Evolutionary conservation across 2,797 vertebrate genomes (phyloP).

Genomic region (Poecile montanus): DNA sequence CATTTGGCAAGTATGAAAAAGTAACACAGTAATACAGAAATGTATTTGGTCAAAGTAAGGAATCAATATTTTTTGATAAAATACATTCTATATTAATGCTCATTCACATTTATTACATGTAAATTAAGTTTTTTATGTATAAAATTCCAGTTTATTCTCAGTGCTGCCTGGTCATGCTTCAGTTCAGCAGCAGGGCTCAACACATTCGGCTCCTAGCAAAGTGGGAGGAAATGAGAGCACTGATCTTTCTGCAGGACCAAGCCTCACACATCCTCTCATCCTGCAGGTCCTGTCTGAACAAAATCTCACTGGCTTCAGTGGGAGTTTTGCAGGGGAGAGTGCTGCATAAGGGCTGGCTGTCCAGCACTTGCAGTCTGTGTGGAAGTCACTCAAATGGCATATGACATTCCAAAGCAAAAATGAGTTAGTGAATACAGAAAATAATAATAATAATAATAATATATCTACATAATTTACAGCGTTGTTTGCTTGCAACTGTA

Average conservation of each 20-base stretch:
- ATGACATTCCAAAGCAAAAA: not conserved
- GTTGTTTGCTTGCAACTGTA: not conserved
- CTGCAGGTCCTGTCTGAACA: not conserved
- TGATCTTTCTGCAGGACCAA: not conserved
- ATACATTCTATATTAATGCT: conserved; percentile 63
- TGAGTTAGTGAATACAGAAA: not conserved
- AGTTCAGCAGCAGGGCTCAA: not conserved
- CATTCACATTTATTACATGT: conserved; percentile 54
- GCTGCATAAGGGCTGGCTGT: not conserved
- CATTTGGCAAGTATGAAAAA: not conserved
- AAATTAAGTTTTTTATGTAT: conserved; percentile 46
- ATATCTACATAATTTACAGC: not conserved
- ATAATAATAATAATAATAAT: not conserved
- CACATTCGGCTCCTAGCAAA: not conserved
- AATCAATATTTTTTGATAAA: conserved; percentile 35
- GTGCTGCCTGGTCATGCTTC: conserved; percentile 30
- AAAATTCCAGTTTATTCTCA: conserved; percentile 66
- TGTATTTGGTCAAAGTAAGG: conserved; percentile 49
- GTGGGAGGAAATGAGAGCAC: fast-evolving
- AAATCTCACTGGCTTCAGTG: not conserved
- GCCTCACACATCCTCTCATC: not conserved
- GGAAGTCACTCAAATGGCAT: not conserved
- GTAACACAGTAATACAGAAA: conserved; percentile 24
- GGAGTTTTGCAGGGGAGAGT: not conserved
- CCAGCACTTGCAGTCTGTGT: not conserved